These are phyloP conservation scores for Argentina silus DNA, from an alignment of 2,797 vertebrate genomes.

Conservation along the genomic window DNA sequence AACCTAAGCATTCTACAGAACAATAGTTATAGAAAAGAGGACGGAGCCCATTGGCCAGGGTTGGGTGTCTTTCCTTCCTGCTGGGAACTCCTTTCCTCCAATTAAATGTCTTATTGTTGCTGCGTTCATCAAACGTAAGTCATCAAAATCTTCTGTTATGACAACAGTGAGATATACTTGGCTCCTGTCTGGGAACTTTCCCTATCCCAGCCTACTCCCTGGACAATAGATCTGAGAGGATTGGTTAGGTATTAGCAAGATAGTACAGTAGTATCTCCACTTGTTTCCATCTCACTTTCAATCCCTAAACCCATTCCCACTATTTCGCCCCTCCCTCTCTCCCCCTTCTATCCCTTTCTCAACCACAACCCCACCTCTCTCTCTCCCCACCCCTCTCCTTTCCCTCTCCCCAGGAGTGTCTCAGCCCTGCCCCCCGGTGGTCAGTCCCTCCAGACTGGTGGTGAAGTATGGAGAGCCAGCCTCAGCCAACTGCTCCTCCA, in stretches of 20 bases:
- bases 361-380: too few species aligned
- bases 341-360: too few species aligned
- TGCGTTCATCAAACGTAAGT: neutral
- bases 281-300: too few species aligned
- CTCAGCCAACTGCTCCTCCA: constrained; percentile 21
- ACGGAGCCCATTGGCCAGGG: neutral
- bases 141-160: neutral
- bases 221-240: too few species aligned
- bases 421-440: neutral
- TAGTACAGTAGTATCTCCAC: too few species aligned
- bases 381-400: neutral
- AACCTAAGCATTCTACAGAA: neutral
- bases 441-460: neutral
- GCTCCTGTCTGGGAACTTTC: too few species aligned
- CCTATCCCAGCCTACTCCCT: too few species aligned
- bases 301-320: too few species aligned
- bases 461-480: constrained; percentile 35
- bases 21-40: neutral
- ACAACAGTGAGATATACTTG: neutral
- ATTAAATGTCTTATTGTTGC: neutral
- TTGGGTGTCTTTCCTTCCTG: neutral
- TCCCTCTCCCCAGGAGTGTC: neutral
- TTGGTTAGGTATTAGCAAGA: too few species aligned
- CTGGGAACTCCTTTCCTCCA: neutral
- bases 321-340: too few species aligned